Base-by-base conservation (phyloP, 2,888 invertebrate species). In the Dugesia japonica region DNA sequence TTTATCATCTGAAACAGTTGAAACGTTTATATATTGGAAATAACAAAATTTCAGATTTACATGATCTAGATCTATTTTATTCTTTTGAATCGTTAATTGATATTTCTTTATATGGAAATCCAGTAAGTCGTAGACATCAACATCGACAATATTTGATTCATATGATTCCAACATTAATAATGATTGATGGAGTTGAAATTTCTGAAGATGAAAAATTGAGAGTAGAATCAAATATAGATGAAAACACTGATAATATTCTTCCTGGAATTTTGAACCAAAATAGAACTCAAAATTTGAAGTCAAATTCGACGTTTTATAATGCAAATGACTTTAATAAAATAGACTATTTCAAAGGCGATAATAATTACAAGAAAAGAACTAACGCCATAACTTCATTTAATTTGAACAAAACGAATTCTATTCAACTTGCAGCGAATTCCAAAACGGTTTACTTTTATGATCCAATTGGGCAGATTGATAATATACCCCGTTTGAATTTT, bases 11-110 rank as follows among this genome's bases (percentile, higher is more conserved):
- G 71, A 82, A 82, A 77, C 82, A 82, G 77, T 80, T 85, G 13
- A 82, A 83, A 79, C 80, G 83, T 56, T 80, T 85, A n/a, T 85
- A 82, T 79, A 80, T 85, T 1, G 84, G 84, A 15, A 82, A 82
- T 74, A 85, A 85, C 79, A 81, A 83, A 77, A 80, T 85, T 56
- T 79, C 84, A 82, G 84, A 84, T 73, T 79, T 84, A 20, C 77
- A 79, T 33, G 85, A 85, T 76, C 79, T 85, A 75, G 84, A 85
- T 76, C 83, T 82, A 74, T 77, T 85, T 42, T 82, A 82, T 71
- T 78, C 81, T 26, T 79, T 85, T 72, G 79, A 79, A 17, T 82
- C 80, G 73, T 79, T 85, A 42, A 80, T 81, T 15, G 84, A 85
- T 77, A 81, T 85, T 27, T 84, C 84, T 28, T 79, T 85, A 27